These are phyloP conservation scores for Condylura cristata DNA, from an alignment of 2,113 vertebrate species.

Conservation along the genomic window DNA sequence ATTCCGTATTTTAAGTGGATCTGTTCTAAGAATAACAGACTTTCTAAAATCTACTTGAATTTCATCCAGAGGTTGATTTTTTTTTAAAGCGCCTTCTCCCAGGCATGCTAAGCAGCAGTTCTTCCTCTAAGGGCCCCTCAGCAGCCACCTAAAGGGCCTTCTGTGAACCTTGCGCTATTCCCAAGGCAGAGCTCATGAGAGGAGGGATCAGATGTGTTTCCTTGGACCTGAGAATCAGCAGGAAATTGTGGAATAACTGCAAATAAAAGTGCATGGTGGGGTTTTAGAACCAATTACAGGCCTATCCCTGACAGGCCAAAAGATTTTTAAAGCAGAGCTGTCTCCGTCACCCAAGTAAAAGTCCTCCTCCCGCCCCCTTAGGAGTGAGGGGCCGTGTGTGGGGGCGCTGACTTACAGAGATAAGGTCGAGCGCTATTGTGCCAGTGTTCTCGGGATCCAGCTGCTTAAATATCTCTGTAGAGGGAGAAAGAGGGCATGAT, in stretches of 20 bases:
- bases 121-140: background rate
- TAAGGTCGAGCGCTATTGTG: constrained; percentile 83
- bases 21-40: background rate
- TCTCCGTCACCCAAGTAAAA: background rate
- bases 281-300: background rate
- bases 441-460: constrained; percentile 86
- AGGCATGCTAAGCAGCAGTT: background rate
- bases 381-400: rapidly evolving
- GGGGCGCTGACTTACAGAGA: constrained; percentile 82
- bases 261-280: background rate
- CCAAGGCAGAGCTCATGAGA: background rate
- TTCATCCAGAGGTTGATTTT: background rate
- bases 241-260: no score
- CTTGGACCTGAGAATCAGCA: background rate
- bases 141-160: background rate
- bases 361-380: background rate
- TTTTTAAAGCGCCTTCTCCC: background rate
- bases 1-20: background rate
- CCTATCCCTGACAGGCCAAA: background rate
- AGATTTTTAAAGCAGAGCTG: background rate
- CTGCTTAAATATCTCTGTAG: constrained; percentile 87
- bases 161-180: background rate
- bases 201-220: background rate
- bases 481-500: background rate
- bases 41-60: background rate